Conservation (phyloP, 2,888 invertebrate species). For the Plagodis pulveraria region DNA sequence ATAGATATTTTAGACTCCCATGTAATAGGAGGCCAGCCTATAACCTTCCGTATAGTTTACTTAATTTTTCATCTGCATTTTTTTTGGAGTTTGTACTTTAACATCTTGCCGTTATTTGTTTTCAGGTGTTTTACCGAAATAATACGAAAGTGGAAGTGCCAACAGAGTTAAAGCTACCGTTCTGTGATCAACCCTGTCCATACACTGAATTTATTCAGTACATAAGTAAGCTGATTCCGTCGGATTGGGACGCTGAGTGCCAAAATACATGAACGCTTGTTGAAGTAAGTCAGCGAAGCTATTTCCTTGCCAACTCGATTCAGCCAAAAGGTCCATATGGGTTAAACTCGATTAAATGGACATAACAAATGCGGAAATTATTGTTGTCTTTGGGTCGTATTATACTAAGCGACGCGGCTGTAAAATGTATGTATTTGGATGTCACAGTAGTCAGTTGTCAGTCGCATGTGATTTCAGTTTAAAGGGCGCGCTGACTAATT, state of each 20-base stretch:
- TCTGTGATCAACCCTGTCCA: constrained; percentile 87
- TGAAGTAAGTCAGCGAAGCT: background rate
- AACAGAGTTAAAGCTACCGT: constrained; percentile 84
- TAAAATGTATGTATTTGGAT: too few relatives aligned
- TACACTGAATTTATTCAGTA: constrained; percentile 82
- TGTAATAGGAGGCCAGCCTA: too few relatives aligned
- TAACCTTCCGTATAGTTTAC: too few relatives aligned
- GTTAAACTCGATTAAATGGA: background rate
- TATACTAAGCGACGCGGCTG: too few relatives aligned
- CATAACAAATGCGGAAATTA: too few relatives aligned
- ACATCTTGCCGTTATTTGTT: constrained; percentile 11
- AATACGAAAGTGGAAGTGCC: constrained; percentile 85
- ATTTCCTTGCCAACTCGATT: constrained; percentile 10
- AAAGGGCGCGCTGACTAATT: too few relatives aligned
- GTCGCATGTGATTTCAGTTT: too few relatives aligned
- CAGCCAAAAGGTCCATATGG: background rate
- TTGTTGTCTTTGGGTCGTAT: too few relatives aligned
- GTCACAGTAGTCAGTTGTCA: too few relatives aligned
- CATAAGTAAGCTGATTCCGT: constrained; percentile 84
- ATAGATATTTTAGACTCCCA: too few relatives aligned
- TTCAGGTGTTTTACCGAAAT: constrained; percentile 87
- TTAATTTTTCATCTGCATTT: too few relatives aligned
- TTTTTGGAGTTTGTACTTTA: too few relatives aligned
- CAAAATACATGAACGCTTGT: constrained; percentile 50
- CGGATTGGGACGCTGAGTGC: constrained; percentile 89